These are phyloP conservation scores for Thalassophryne amazonica DNA, from an alignment of 2,797 vertebrate genomes.

Conservation along the genomic window DNA sequence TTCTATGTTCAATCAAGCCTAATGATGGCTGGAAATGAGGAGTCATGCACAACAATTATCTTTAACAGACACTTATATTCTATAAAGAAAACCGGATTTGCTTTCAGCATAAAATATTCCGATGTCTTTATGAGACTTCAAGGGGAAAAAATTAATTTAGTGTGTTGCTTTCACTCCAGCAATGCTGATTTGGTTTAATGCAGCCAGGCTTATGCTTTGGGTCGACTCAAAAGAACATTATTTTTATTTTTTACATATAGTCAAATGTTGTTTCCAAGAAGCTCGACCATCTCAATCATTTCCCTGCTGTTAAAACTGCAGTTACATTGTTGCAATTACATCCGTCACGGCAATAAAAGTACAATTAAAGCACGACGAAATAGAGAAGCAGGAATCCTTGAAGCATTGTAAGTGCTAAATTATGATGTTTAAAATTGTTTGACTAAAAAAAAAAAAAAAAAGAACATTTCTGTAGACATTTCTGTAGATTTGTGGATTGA, in stretches of 20 bases:
- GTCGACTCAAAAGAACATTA: slow-evolving; percentile 23
- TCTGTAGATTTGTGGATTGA: too few species aligned
- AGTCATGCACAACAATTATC: slow-evolving; percentile 20
- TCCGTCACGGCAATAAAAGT: too few species aligned
- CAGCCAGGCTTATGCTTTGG: slow-evolving; percentile 13
- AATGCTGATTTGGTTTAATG: slow-evolving; percentile 11
- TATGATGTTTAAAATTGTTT: too few species aligned
- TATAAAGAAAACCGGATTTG: slow-evolving; percentile 12
- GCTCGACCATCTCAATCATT: slow-evolving; percentile 36
- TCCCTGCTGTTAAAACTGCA: slow-evolving; percentile 33
- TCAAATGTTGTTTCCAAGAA: slow-evolving; percentile 42
- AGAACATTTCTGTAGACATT: too few species aligned
- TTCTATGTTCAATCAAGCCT: slow-evolving; percentile 31
- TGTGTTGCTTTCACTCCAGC: slow-evolving; percentile 14
- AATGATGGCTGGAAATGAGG: slow-evolving; percentile 44
- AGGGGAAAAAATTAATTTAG: slow-evolving; percentile 23
- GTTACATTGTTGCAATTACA: slow-evolving; percentile 9
- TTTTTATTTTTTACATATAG: slow-evolving; percentile 43
- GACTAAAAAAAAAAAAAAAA: too few species aligned
- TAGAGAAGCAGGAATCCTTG: too few species aligned
- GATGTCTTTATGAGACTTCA: not conserved
- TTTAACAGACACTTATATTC: slow-evolving; percentile 17
- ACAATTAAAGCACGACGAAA: too few species aligned
- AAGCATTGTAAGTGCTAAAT: too few species aligned
- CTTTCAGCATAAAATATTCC: not conserved